Evolutionary conservation across 1,140 invertebrate species (phyloP), one percentile per base, ranked within the genome.

Genomic region (Chionoecetes opilio): DNA sequence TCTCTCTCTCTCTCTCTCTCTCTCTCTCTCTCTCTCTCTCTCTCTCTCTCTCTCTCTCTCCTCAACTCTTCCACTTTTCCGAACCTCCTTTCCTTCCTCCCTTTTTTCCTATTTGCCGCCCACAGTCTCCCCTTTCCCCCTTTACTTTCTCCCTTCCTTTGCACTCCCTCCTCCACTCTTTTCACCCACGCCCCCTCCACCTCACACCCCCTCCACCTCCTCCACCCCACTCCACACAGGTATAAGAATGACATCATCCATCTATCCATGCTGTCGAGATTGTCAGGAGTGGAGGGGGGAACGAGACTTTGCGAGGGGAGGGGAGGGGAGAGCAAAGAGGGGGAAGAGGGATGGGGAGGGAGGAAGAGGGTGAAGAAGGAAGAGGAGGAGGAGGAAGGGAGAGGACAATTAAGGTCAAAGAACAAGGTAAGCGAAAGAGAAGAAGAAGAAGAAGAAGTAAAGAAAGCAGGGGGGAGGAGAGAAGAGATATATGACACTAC

Each of bases 251-350:
- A 75, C 63, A n/a, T 75, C 63, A 75, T 75, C 63, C 63, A 75
- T 75, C 63, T 26, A 75, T 75, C 63, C 63, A n/a, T 26, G 11
- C 63, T 75, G 63, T 75, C 63, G 21, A 6, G 63, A n/a, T n/a
- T 75, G 63, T 75, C 63, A 75, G 63, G 26, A n/a, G 63, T n/a
- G 63, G 63, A 75, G 63, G 63, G 87, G 26, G 87, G 87, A 38
- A 89, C 35, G 87, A 89, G 35, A 35, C 35, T 38, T n/a, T 29
- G 35, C 3, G 87, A 32, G 8, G 87, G 32, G 87, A 29, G 87
- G 17, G 26, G 14, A 37, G 29, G 37, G 31, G 31, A 37, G 17
- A 21, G 21, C 63, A 31, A 34, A 11, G 31, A 35, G 63, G 91
- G 34, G 53, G 87, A 89, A 37, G 31, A 9, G 63, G 34, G 26